Conservation (phyloP, 2,113 vertebrate species). For the Cyanoderma ruficeps region DNA sequence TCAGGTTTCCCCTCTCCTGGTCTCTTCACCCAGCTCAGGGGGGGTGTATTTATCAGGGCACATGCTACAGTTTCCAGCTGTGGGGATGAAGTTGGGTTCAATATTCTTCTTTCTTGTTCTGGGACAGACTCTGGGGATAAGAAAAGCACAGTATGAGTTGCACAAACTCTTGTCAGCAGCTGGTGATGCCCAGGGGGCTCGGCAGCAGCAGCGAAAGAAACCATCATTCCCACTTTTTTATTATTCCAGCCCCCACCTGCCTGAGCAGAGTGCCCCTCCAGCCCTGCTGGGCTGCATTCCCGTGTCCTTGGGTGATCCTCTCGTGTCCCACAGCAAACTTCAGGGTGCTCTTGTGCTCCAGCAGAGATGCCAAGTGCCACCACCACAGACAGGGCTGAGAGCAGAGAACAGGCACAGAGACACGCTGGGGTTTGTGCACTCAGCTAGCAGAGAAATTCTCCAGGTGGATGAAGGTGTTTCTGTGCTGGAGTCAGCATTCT, state of each 20-base stretch:
- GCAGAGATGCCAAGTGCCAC: not conserved
- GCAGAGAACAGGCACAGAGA: not conserved
- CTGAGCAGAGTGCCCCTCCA: not conserved
- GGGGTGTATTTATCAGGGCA: not conserved
- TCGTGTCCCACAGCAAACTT: not conserved
- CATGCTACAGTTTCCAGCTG: not conserved
- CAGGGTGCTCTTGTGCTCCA: not conserved
- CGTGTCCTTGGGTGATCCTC: not conserved
- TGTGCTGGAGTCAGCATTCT: not conserved
- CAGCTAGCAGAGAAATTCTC: not conserved
- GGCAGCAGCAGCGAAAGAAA: not conserved
- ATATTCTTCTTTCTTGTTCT: not conserved
- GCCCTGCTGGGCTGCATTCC: not conserved
- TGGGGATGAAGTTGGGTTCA: not conserved
- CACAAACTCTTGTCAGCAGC: not conserved
- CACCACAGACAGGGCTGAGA: not conserved
- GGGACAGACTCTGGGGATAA: not conserved
- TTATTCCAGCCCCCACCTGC: not conserved
- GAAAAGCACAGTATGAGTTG: fast-evolving
- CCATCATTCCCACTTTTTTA: not conserved
- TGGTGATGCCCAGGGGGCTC: not conserved
- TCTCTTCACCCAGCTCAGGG: not conserved
- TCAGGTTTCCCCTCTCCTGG: not conserved
- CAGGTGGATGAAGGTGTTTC: not conserved
- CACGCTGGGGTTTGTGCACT: not conserved